Base-by-base conservation (phyloP, 2,113 vertebrate species). In the Myanophis thanlyinensis region DNA sequence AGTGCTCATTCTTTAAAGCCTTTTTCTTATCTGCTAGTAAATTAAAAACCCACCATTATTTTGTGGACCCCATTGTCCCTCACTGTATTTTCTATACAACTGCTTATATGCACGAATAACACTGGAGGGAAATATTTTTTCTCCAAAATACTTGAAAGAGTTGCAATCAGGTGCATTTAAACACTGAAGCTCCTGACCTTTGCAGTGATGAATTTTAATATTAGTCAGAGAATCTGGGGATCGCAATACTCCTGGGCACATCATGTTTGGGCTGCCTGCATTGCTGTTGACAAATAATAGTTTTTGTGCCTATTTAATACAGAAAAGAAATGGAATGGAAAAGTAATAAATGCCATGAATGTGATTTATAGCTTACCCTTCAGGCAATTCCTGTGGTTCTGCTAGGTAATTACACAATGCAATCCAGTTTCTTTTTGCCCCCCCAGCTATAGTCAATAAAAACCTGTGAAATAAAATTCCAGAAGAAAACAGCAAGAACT, bases 401-500 rank as follows among this genome's bases (percentile, higher is more conserved):
- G 2, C 59, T 89, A 30, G 91, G 86, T 95, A 97, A 96, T 96
- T 96, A 96, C 92, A 96, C 87, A 96, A 92, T 94, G 40, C 90
- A 93, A 95, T 90, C 95, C 3, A 1, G 85, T 93, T 92, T 91
- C 89, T 92, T 93, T n/a, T n/a, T n/a, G n/a, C 91, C 85, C 91
- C 5, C 35, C n/a, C 20, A 94, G 91, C 84, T 85, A 27, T 0
- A 95, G 87, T 92, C 93, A 93, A 35, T 67, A 93, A 95, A 4
- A 0, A 94, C 93, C 54, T 1, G 0, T 53, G 91, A 52, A 93
- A 25, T 88, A 73, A 94, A 94, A 89, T 87, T 88, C 85, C 84
- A 87, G 86, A 89, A 94, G 86, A 89, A 59, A 91, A 47, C 62
- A 91, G 44, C 52, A 3, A 92, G 85, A 94, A 6, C 53, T 47